phyloP scores from a whole-genome alignment of 2,797 vertebrate species.

The Acrossocheilus fasciatus region DNA sequence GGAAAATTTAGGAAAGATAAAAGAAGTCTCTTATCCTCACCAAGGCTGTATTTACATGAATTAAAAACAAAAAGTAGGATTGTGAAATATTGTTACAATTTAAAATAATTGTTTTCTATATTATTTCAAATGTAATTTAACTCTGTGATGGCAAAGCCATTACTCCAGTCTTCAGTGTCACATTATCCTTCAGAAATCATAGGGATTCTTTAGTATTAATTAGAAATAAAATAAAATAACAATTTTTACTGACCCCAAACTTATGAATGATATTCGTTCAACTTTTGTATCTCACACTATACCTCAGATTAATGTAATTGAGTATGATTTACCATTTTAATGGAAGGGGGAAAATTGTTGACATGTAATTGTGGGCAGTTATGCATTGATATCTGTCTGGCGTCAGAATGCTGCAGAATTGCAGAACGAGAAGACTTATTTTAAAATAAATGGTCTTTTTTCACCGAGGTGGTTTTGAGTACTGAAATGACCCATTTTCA shows the following conservation, averaged over 20 bases:
- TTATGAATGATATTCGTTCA: too few relatives aligned
- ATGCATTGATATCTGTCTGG: background rate
- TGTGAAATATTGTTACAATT: background rate
- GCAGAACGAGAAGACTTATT: background rate
- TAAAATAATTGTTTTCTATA: background rate
- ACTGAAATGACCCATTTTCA: background rate
- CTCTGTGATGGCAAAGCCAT: too few relatives aligned
- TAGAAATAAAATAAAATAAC: too few relatives aligned
- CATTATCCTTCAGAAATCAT: too few relatives aligned
- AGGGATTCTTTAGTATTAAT: too few relatives aligned
- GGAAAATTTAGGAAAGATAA: background rate
- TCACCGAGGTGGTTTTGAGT: background rate
- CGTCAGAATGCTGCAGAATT: background rate
- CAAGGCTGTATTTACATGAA: background rate
- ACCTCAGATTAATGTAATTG: background rate
- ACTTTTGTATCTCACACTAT: background rate
- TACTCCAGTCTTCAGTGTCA: too few relatives aligned
- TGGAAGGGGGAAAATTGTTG: background rate
- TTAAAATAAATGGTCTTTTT: background rate
- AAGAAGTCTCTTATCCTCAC: background rate
- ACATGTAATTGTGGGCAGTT: background rate
- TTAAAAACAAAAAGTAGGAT: background rate
- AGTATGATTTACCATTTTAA: background rate
- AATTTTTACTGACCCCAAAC: background rate
- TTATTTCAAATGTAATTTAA: too few relatives aligned